Evolutionary conservation across 1,140 invertebrate species (phyloP).

Genomic region (Anthonomus grandis): DNA sequence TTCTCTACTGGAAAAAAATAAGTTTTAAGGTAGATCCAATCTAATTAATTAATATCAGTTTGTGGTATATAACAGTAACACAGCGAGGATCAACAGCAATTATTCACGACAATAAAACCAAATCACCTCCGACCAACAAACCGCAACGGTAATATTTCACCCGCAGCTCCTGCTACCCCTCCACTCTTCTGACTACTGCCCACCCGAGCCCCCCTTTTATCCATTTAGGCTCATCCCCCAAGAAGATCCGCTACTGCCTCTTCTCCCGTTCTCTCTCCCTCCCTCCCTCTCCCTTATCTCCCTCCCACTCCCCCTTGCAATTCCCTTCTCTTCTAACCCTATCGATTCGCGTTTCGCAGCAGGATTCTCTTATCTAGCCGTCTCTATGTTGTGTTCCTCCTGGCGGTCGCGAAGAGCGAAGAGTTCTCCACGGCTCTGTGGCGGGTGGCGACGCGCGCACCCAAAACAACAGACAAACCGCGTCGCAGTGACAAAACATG

Average conservation of each 20-base stretch:
- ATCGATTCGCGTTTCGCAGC: constrained; percentile 27
- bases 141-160: constrained; percentile 18
- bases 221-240: constrained; percentile 26
- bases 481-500: constrained; percentile 48
- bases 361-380: constrained; percentile 35
- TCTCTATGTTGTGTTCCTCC: constrained; percentile 23
- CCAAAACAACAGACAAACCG: constrained; percentile 39
- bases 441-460: constrained; percentile 20
- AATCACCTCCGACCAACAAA: constrained; percentile 10
- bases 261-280: too few relatives aligned
- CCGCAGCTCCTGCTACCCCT: too few relatives aligned
- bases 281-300: too few relatives aligned
- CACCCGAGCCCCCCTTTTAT: constrained; percentile 13
- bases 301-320: too few relatives aligned
- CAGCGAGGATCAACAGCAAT: too few relatives aligned
- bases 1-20: too few relatives aligned
- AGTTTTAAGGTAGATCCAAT: too few relatives aligned
- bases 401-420: too few relatives aligned
- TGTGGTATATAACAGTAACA: too few relatives aligned
- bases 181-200: too few relatives aligned
- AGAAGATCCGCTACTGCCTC: constrained; percentile 10
- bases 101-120: constrained; percentile 16
- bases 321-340: constrained; percentile 39
- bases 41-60: too few relatives aligned
- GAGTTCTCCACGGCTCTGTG: too few relatives aligned